phyloP scores from a whole-genome alignment of 1,140 invertebrate species.

The Druon quercuslanigerum region DNA sequence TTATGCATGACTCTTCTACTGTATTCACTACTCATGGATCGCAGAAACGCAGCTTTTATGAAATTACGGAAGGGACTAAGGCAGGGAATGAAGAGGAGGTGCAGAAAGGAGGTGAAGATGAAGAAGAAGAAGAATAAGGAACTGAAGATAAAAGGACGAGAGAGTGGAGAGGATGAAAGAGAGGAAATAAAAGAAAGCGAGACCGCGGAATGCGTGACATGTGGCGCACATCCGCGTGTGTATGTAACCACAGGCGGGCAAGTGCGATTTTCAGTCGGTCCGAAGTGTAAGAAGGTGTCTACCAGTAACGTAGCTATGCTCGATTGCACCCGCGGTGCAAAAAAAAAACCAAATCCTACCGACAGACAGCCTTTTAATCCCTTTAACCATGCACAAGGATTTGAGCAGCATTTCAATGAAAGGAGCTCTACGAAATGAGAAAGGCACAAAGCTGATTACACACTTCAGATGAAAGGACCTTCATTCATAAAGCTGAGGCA shows the following conservation, averaged over 20 bases:
- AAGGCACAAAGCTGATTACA: conserved; percentile 10
- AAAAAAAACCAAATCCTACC: neutral
- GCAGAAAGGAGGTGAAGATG: conserved; percentile 3
- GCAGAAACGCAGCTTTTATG: conserved; percentile 62
- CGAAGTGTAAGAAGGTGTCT: conserved; percentile 25
- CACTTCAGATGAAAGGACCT: conserved; percentile 3
- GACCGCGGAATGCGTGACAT: conserved; percentile 61
- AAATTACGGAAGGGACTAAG: conserved; percentile 57
- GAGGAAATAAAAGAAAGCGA: conserved; percentile 49
- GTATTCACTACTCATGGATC: conserved; percentile 34
- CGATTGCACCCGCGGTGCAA: conserved; percentile 5
- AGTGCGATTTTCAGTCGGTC: conserved; percentile 48
- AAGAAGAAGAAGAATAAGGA: conserved; percentile 40
- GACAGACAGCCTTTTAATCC: conserved; percentile 31
- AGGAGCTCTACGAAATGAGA: conserved; percentile 21
- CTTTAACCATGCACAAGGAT: conserved; percentile 27
- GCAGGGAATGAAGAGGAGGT: too few relatives aligned
- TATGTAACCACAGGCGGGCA: conserved; percentile 44
- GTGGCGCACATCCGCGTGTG: conserved; percentile 60
- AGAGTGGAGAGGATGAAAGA: conserved; percentile 21
- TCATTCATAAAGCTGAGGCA: conserved; percentile 14
- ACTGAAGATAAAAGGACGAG: conserved; percentile 50
- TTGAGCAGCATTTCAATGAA: neutral
- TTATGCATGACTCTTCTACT: neutral
- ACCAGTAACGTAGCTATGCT: conserved; percentile 2